Percentiles rank a stretch among this genome's conserved stretches.
These are phyloP conservation scores for Apotomis capreana DNA, from an alignment of 2,888 invertebrate species.

Conservation along the genomic window DNA sequence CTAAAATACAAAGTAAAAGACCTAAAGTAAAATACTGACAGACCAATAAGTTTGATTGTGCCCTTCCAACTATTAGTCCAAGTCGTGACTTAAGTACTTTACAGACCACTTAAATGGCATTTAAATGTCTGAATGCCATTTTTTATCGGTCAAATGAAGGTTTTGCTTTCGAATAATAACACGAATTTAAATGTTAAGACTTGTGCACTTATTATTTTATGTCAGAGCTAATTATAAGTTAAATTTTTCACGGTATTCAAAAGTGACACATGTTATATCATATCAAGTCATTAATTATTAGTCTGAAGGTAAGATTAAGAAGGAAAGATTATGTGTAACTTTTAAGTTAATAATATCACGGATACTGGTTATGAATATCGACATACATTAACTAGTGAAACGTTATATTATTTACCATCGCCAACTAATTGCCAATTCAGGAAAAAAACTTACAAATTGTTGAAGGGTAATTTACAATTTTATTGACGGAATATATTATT, in stretches of 20 bases:
- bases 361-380: no score
- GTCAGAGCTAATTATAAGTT: constrained; percentile 14
- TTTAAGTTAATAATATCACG: no score
- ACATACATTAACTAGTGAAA: no score
- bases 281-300: constrained; percentile 5
- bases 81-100: constrained; percentile 23
- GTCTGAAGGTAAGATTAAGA: no score
- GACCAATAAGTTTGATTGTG: background rate
- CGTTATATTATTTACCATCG: no score
- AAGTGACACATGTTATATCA: background rate
- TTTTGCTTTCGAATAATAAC: constrained; percentile 25
- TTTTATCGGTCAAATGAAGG: constrained; percentile 25
- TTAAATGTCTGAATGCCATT: constrained; percentile 29
- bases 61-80: constrained; percentile 3
- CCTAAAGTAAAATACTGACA: no score
- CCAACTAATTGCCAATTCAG: no score
- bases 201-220: constrained; percentile 25
- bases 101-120: constrained; percentile 23
- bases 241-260: constrained; percentile 7
- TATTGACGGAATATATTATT: no score
- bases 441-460: no score
- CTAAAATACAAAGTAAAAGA: no score
- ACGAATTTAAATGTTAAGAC: constrained; percentile 26
- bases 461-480: no score
- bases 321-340: no score